A percentile compares a stretch with the other conserved stretches of the same genome.
These are phyloP conservation scores for Cephus pygmeus DNA, from an alignment of 2,888 invertebrate species.

Conservation along the genomic window DNA sequence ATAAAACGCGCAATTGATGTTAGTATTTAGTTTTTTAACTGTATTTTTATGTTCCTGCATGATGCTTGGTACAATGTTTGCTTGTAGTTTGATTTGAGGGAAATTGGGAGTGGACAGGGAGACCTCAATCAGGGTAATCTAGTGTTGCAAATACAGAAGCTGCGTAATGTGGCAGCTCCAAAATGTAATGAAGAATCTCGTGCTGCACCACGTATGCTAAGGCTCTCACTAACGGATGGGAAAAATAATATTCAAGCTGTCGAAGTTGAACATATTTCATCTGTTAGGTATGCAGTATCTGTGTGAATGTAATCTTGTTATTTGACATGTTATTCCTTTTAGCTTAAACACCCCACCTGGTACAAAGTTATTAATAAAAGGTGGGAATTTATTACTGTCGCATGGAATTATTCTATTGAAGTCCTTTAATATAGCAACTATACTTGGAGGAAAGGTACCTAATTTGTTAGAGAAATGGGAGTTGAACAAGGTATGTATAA, in stretches of 20 bases:
- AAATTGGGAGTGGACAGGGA: slow-evolving; percentile 76
- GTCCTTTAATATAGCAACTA: slow-evolving; percentile 72
- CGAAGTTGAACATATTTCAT: slow-evolving; percentile 78
- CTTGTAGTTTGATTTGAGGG: slow-evolving; percentile 80
- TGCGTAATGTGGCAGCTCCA: slow-evolving; percentile 89
- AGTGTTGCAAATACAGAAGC: slow-evolving; percentile 88
- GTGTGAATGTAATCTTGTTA: slow-evolving; percentile 1
- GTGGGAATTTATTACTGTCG: slow-evolving; percentile 71
- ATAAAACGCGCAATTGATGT: slow-evolving; percentile 78
- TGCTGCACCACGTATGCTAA: slow-evolving; percentile 85
- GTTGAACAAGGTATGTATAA: slow-evolving; percentile 67
- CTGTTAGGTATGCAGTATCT: slow-evolving; percentile 66
- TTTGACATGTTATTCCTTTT: slow-evolving; percentile 27
- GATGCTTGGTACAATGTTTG: slow-evolving; percentile 11
- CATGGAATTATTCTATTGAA: slow-evolving; percentile 81
- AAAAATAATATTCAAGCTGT: slow-evolving; percentile 81
- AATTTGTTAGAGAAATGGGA: slow-evolving; percentile 92
- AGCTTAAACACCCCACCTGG: slow-evolving; percentile 90
- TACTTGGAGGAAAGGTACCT: slow-evolving; percentile 87
- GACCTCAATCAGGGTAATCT: slow-evolving; percentile 62
- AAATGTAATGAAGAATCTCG: slow-evolving; percentile 89
- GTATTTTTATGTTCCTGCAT: slow-evolving; percentile 17
- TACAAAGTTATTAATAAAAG: slow-evolving; percentile 77
- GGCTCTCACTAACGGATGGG: slow-evolving; percentile 88
- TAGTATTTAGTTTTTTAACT: slow-evolving; percentile 62